Evolutionary conservation across 2,113 vertebrate genomes (phyloP).

Genomic region (Semnornis frantzii): DNA sequence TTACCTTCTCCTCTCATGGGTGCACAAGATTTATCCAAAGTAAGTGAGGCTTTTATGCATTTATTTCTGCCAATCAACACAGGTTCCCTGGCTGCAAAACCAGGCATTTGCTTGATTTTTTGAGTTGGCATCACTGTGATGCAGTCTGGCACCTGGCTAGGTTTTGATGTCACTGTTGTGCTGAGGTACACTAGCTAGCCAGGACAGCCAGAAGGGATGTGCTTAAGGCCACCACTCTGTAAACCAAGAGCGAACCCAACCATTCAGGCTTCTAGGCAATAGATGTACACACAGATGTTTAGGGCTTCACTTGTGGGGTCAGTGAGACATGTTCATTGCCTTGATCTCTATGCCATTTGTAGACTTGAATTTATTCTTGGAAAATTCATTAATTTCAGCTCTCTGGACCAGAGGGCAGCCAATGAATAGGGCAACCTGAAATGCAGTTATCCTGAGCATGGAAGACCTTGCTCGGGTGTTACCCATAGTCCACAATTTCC

Average conservation of each 20-base stretch:
- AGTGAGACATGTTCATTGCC: not conserved
- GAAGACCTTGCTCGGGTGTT: not conserved
- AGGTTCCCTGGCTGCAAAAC: not conserved
- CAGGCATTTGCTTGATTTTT: not conserved
- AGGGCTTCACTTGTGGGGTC: not conserved
- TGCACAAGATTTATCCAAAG: slow-evolving; percentile 82
- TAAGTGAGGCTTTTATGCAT: slow-evolving; percentile 54
- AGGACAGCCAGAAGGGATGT: not conserved
- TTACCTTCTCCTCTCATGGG: slow-evolving; percentile 84
- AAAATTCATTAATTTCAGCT: not conserved
- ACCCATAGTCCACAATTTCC: not conserved
- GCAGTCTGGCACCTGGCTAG: not conserved
- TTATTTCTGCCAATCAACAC: not conserved
- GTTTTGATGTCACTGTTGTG: not conserved
- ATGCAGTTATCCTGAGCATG: not conserved
- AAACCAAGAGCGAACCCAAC: not conserved
- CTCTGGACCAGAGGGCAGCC: not conserved
- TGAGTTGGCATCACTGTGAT: accelerated
- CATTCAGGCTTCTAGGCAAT: not conserved
- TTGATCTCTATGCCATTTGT: not conserved
- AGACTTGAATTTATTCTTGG: not conserved
- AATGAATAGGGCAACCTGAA: not conserved
- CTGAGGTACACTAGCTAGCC: not conserved
- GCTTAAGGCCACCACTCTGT: not conserved
- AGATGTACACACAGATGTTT: not conserved